These are phyloP conservation scores for Amorpha juglandis DNA, from an alignment of 2,888 invertebrate genomes.

Conservation along the genomic window DNA sequence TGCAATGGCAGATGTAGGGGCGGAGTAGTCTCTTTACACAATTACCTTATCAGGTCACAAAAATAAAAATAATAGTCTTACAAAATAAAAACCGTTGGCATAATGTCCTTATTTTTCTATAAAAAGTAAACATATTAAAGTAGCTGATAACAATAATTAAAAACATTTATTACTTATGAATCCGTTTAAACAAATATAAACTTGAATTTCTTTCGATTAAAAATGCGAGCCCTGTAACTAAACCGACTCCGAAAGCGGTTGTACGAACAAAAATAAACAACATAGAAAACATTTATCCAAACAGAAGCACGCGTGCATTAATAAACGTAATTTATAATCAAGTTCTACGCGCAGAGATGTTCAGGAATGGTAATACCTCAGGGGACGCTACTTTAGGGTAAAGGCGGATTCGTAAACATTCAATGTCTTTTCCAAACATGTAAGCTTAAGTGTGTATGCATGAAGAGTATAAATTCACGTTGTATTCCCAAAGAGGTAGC, in stretches of 20 bases:
- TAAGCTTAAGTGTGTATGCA: not conserved
- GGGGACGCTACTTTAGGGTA: not conserved
- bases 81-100: too few relatives aligned
- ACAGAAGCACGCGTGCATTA: conserved; percentile 53
- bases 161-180: too few relatives aligned
- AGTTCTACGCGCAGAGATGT: conserved; percentile 33
- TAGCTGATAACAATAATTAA: too few relatives aligned
- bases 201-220: not conserved
- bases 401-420: not conserved
- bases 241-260: not conserved
- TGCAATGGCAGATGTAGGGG: too few relatives aligned
- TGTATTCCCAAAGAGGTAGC: too few relatives aligned
- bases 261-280: conserved; percentile 3
- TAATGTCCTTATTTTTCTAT: too few relatives aligned
- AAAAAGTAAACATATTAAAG: too few relatives aligned
- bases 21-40: too few relatives aligned
- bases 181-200: not conserved
- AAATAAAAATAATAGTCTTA: too few relatives aligned
- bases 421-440: not conserved
- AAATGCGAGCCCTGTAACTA: not conserved
- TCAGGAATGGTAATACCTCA: not conserved
- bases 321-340: conserved; percentile 55
- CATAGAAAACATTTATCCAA: conserved; percentile 31
- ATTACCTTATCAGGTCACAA: too few relatives aligned
- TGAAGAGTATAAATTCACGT: not conserved